Evolutionary conservation across 2,113 vertebrate genomes (phyloP), one percentile per base, ranked within the genome.

Genomic region (Tilapia sparmanii): DNA sequence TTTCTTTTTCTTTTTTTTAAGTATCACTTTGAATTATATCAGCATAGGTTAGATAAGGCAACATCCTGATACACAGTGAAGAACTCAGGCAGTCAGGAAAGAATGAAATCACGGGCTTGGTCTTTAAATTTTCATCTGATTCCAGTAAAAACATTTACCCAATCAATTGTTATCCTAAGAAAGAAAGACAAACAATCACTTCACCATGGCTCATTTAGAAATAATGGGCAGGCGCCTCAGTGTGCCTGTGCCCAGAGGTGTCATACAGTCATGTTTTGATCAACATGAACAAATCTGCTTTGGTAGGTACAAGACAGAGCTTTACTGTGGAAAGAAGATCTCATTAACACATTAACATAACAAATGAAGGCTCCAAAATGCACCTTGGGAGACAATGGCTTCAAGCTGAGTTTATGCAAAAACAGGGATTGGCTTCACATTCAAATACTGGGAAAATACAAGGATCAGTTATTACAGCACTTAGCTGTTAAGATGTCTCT

Each of bases 81-180:
- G 84, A 94, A 81, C 42, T 53, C 59, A 12, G n/a, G 57, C 76
- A 87, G 63, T 29, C 45, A 73, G 22, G 22, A 73, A 47, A 73
- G 18, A 29, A 78, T 79, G 55, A 90, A 88, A 84, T 87, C 73
- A 66, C 7, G 8, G 63, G 29, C 63, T 50, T 26, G 73, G 35
- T 83, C 83, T 90, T 89, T 89, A 42, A 33, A 54, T 92, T 88
- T 83, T 76, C 90, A 90, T 93, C 90, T 92, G 80, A 89, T 89
- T 93, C 92, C 92, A 95, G 87, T 55, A 78, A 93, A 90, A 95
- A 92, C 87, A 94, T 93, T 92, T 89, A 79, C 59, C 79, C 91
- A 92, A 94, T 94, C 92, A 93, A 91, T 95, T 24, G 53, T 87
- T 87, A 87, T 83, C 88, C 73, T 71, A n/a, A 52, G 86, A 91